These are phyloP conservation scores for Sebastes minor DNA, from an alignment of 2,797 vertebrate species.

Conservation along the genomic window DNA sequence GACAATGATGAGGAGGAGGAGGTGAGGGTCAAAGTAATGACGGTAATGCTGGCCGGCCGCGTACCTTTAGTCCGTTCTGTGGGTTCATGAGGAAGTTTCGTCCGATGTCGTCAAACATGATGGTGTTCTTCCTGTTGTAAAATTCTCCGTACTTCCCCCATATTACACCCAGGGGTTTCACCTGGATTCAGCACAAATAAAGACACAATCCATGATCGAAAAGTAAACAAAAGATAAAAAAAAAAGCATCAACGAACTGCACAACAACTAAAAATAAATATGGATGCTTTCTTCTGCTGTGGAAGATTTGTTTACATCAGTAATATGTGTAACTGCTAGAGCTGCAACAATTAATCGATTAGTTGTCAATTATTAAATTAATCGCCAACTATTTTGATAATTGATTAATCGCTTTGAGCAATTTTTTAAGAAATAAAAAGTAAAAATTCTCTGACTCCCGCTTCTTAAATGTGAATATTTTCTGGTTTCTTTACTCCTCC, in stretches of 20 bases:
- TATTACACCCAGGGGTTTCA: slow-evolving; percentile 97
- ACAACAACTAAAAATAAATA: neutral
- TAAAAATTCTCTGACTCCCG: no score
- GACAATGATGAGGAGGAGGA: neutral
- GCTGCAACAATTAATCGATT: no score
- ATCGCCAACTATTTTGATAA: no score
- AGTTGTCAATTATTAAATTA: no score
- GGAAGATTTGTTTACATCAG: neutral
- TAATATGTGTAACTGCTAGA: accelerated
- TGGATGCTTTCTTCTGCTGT: neutral
- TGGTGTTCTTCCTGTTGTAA: slow-evolving; percentile 97
- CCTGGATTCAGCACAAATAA: slow-evolving; percentile 75
- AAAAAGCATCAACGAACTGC: neutral
- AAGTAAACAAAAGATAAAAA: neutral
- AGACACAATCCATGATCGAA: neutral
- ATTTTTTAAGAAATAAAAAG: no score
- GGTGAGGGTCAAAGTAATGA: neutral
- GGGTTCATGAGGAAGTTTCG: slow-evolving; percentile 99
- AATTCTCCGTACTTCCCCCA: slow-evolving; percentile 98
- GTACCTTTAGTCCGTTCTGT: slow-evolving; percentile 97
- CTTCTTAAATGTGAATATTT: no score
- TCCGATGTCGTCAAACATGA: slow-evolving; percentile 99
- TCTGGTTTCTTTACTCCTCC: no score
- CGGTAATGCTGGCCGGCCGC: neutral
- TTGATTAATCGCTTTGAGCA: no score